phyloP scores from a whole-genome alignment of 1,140 invertebrate genomes.

The Holotrichia oblita region DNA sequence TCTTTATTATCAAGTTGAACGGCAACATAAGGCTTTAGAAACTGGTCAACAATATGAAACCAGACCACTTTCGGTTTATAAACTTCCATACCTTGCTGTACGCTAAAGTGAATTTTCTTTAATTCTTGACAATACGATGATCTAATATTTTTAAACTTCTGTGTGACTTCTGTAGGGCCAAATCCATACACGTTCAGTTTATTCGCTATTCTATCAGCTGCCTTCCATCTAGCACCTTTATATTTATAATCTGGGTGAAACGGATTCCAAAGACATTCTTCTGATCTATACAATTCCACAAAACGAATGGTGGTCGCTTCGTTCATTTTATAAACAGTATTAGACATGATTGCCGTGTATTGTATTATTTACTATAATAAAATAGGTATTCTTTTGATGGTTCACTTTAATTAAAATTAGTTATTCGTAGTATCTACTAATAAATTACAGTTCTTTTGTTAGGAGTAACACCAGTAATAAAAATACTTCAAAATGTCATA shows the following conservation, averaged over 20 bases:
- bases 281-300: slow-evolving; percentile 63
- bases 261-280: slow-evolving; percentile 65
- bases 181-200: slow-evolving; percentile 61
- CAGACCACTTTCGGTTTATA: slow-evolving; percentile 39
- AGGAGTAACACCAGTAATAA: too few species aligned
- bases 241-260: slow-evolving; percentile 61
- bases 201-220: slow-evolving; percentile 58
- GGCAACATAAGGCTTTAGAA: slow-evolving; percentile 24
- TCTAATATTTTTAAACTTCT: slow-evolving; percentile 64
- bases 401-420: too few species aligned
- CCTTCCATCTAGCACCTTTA: slow-evolving; percentile 59
- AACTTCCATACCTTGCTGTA: slow-evolving; percentile 10
- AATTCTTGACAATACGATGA: slow-evolving; percentile 64
- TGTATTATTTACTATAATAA: neutral
- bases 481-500: too few species aligned
- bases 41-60: slow-evolving; percentile 26
- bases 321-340: slow-evolving; percentile 35
- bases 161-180: slow-evolving; percentile 61
- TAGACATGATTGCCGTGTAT: slow-evolving; percentile 7
- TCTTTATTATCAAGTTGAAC: slow-evolving; percentile 27
- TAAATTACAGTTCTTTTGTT: too few species aligned
- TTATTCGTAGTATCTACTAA: too few species aligned
- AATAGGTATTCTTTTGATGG: too few species aligned
- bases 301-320: slow-evolving; percentile 60
- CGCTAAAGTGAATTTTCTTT: slow-evolving; percentile 59